phyloP scores from a whole-genome alignment of 2,113 vertebrate genomes.

The Syngnathoides biaculeatus region DNA sequence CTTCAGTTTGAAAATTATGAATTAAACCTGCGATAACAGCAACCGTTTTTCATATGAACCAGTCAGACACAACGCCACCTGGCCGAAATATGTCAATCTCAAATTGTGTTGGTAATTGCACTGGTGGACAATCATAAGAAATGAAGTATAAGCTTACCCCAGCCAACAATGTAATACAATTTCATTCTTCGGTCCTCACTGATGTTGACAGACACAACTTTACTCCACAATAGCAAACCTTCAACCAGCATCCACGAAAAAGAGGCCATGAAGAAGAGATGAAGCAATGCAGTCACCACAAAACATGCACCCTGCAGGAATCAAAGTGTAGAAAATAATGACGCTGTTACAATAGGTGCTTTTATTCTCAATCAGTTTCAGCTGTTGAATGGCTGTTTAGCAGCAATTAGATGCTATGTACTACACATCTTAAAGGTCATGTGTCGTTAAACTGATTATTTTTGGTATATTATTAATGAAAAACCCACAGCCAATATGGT shows the following conservation, averaged over 20 bases:
- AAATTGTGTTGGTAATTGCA: background rate
- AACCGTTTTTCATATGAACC: no score
- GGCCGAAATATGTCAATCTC: background rate
- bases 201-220: slow-evolving; percentile 87
- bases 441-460: no score
- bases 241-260: slow-evolving; percentile 95
- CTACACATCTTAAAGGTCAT: no score
- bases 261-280: slow-evolving; percentile 88
- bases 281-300: slow-evolving; percentile 77
- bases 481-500: no score
- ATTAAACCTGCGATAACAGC: no score
- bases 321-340: background rate
- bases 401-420: no score
- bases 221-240: slow-evolving; percentile 89
- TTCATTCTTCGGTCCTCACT: slow-evolving; percentile 81
- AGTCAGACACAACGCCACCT: no score
- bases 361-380: background rate
- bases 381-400: background rate
- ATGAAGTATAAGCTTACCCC: slow-evolving; percentile 72
- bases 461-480: no score
- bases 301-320: slow-evolving; percentile 76
- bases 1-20: no score
- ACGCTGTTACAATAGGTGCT: background rate
- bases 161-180: slow-evolving; percentile 82
- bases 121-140: background rate